phyloP scores from a whole-genome alignment of 2,888 invertebrate species.

The Platycheirus albimanus region DNA sequence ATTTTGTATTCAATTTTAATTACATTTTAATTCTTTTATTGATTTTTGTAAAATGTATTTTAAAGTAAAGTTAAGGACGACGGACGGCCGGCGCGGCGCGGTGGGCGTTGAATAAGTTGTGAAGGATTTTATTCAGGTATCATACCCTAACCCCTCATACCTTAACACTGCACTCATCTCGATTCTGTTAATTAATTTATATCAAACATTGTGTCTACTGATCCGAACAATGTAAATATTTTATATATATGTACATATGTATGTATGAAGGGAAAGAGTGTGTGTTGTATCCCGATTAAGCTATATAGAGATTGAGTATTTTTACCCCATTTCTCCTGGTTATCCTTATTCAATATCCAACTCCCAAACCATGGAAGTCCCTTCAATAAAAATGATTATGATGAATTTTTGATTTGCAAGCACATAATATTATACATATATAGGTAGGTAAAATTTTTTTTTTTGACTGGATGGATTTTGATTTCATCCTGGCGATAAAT shows the following conservation, averaged over 20 bases:
- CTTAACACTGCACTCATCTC: constrained; percentile 32
- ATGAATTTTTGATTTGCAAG: constrained; percentile 69
- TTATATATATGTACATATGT: not conserved
- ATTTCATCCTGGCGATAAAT: constrained; percentile 44
- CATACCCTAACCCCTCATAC: not conserved
- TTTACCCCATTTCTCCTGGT: not conserved
- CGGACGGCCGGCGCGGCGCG: no score
- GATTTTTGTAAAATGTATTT: constrained; percentile 29
- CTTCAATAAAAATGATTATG: constrained; percentile 68
- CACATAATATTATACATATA: constrained; percentile 7
- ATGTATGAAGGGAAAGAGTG: no score
- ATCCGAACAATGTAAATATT: constrained; percentile 48
- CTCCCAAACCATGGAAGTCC: constrained; percentile 3
- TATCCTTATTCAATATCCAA: constrained; percentile 3
- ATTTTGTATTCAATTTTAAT: constrained; percentile 41
- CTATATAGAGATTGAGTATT: not conserved
- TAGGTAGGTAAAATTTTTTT: not conserved
- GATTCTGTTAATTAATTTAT: constrained; percentile 56
- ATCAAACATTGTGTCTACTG: constrained; percentile 45
- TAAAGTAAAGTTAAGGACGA: constrained; percentile 14
- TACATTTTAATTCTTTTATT: constrained; percentile 49
- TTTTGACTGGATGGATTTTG: constrained; percentile 18
- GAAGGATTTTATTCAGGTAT: no score
- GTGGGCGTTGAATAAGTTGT: no score
- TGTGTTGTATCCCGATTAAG: no score